Evolutionary conservation across 2,113 vertebrate genomes (phyloP), one percentile per base, ranked within the genome.

Genomic region (Puma concolor): DNA sequence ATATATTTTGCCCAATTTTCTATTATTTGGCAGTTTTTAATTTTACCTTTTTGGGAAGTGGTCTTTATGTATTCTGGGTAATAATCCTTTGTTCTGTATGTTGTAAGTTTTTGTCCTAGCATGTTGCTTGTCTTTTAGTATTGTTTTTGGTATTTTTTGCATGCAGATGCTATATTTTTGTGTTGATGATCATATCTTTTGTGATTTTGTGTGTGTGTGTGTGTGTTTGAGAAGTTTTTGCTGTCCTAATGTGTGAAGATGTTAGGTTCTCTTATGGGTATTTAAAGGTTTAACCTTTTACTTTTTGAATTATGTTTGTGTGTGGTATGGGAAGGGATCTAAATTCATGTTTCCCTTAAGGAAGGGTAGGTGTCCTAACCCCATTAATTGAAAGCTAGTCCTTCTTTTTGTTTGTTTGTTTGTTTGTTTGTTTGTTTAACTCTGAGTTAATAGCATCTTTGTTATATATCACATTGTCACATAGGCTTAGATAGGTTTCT

Each of bases 271-370:
- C 16, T 63, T 63, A 33, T 19, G 60, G 50, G 84, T 93, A 27
- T 67, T 67, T 96, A 74, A 94, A 82, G 36, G 27, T 52, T 67
- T 87, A 60, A 80, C 11, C 5, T 67, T 83, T 64, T 93, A 31
- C 16, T 83, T 88, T 88, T 88, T 88, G 36, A 95, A 88, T 94
- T 95, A 21, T 36, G 9, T 82, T 82, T 92, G 14, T 77, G 2
- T 86, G 52, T 86, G 36, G 31, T 76, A 48, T 94, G 25, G 67
- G 31, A 93, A 66, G 57, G 48, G 38, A 88, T 76, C 76, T 76
- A 83, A 88, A 52, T 67, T 88, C 8, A 48, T 77, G 69, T 79
- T 84, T 77, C 10, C 7, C 33, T 60, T 79, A 6, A 29, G 33
- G 41, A 93, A 84, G 84, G n/a, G 25, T 77, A 50, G 38, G 79